Evolutionary conservation across 2,797 vertebrate genomes (phyloP), one percentile per base, ranked within the genome.

Genomic region (Myotis planiceps): DNA sequence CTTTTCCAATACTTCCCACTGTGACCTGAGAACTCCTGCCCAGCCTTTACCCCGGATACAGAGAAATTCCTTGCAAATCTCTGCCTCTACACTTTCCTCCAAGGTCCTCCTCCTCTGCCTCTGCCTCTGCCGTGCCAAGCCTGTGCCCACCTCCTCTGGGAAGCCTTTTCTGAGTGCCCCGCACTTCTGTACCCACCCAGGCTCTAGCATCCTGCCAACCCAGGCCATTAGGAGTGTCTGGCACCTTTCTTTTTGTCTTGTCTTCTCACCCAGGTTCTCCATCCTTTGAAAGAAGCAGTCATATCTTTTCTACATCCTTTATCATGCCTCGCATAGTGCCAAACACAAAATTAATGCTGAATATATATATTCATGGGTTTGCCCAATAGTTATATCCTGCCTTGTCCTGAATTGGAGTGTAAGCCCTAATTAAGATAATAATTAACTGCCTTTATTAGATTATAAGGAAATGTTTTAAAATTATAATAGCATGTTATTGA

Each of bases 401-500:
- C 85, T 94, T 95, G 71, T 47, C 79, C 81, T 75, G 55, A 96
- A 88, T 94, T 85, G 88, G 88, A 82, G 23, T 58, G 18, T 76
- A 87, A 94, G 63, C 32, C 92, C 88, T 89, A 95, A 97, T 97
- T 96, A 95, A 96, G 91, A 96, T 80, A 86, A 97, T 94, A 29
- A 60, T 60, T 94, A 96, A 92, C 85, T 83, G 66, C 60, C 58
- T 94, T 95, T 96, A 97, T 83, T 96, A 94, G 86, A 95, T 89
- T 95, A 49, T 76, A 96, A 95, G 88, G 60, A 92, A 92, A 96
- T 83, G 53, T 92, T 94, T 92, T 95, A 83, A 94, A 97, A 97
- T 94, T 83, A 89, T 79, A 92, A 88, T 68, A 88, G 85, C 47
- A 47, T 53, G 39, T 95, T 97, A 97, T 92, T 80, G 95, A 91